Conservation (phyloP, 2,888 invertebrate genomes). For the Stegana nigrithorax region DNA sequence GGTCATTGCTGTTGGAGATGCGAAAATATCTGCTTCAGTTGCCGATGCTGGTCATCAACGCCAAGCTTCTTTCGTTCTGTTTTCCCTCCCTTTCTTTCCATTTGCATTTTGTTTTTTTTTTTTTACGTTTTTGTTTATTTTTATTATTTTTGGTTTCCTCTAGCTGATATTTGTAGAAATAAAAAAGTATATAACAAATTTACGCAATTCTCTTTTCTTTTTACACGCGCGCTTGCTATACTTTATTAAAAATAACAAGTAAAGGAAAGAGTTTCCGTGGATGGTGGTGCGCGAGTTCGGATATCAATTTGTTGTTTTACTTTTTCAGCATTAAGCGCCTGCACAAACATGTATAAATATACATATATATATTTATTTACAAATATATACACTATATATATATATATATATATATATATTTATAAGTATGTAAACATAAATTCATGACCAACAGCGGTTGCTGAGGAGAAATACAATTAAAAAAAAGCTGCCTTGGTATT, state of each 20-base stretch:
- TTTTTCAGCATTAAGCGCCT: not conserved
- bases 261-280: conserved; percentile 38
- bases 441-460: too few relatives aligned
- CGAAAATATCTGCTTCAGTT: too few relatives aligned
- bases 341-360: too few relatives aligned
- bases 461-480: too few relatives aligned
- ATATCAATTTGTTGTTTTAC: not conserved
- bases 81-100: too few relatives aligned
- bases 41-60: conserved; percentile 43
- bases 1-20: conserved; percentile 33
- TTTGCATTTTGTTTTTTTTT: not conserved
- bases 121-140: conserved; percentile 1
- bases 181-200: conserved; percentile 52
- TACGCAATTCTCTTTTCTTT: conserved; percentile 47
- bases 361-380: too few relatives aligned
- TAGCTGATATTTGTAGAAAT: conserved; percentile 47
- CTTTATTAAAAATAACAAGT: conserved; percentile 54
- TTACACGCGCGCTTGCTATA: conserved; percentile 28
- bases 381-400: too few relatives aligned
- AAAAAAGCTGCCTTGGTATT: too few relatives aligned
- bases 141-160: conserved; percentile 38
- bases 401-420: too few relatives aligned
- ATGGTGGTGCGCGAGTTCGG: conserved; percentile 4
- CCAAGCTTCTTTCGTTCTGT: not conserved
- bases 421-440: too few relatives aligned